Base-by-base conservation (phyloP, 2,888 invertebrate species). In the Drosophila paramelanica region DNA sequence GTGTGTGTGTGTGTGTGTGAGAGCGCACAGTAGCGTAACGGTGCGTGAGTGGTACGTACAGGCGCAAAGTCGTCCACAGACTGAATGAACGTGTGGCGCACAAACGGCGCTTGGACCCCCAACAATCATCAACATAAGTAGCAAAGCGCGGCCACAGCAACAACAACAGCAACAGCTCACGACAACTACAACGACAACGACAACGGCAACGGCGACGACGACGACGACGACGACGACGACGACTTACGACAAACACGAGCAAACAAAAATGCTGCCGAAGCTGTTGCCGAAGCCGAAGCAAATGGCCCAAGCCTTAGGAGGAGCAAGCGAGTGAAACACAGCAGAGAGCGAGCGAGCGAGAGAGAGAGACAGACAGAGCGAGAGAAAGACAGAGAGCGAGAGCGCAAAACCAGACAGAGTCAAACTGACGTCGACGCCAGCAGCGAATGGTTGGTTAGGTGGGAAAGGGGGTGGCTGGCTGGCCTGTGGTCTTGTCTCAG, bases 11-110 rank as follows among this genome's bases (percentile, higher is more conserved):
- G 61, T 68, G 61, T 46, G 55, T 59, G 39, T 56, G 69, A 62
- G 83, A 70, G 73, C 70, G 68, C 69, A 64, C 51, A 67, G 65
- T 50, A 69, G 77, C 77, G 83, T 69, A 70, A 75, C 75, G 74
- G 77, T 79, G 79, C 85, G 87, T 81, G 82, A 81, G 79, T 87
- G 81, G 88, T 89, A 88, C 91, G 90, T 84, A 90, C 90, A 88
- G 88, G 89, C 91, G 89, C 89, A 91, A 90, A 89, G 90, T 90
- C 89, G 91, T 90, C 88, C 88, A 91, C 85, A 90, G 91, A 91
- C 91, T 91, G 91, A 91, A 91, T 82, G 84, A 85, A 88, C 88
- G 89, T 81, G 88, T 76, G 89, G 88, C 89, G 88, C 87, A 85
- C 83, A 77, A 81, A 85, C 80, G 84, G 87, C 89, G 89, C 89